Base-by-base conservation (phyloP, 2,797 vertebrate genomes). In the Enteromius mattozi region DNA sequence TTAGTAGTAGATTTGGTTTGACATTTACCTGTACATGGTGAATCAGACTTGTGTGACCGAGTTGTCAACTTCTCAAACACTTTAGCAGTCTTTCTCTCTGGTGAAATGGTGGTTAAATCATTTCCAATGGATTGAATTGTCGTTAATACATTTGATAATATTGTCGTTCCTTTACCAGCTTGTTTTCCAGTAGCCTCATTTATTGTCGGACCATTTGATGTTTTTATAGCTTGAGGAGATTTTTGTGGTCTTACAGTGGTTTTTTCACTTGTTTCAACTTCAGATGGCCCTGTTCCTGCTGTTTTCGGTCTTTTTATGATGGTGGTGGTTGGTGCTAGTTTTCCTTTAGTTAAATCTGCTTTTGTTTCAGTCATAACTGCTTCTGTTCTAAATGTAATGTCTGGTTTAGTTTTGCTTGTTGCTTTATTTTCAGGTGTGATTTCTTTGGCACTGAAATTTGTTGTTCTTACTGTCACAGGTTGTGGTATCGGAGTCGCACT, bases 231-330 rank as follows among this genome's bases (percentile, higher is more conserved):
- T 47, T 35, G 56, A 10, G 40, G 3, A 37, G 69, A 37, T 82
- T 27, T 14, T 37, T 51, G 27, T 65, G 56, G 19, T 51, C 19
- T 65, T n/a, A 6, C 42, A 17, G 70, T 75, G 30, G 2, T 75
- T 82, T 14, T 17, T 69, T 80, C 21, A 37, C 45, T 80, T 54
- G 27, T 35, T 68, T 79, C 61, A 17, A 47, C 78, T 66, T 35
- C 49, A 24, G 40, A 33, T 17, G 69, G 19, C 24, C 47, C 24
- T n/a, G 17, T 71, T 42, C 17, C 40, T 65, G 56, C 42, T 8
- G 59, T 30, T 65, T 47, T 47, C 33, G 27, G 16, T 21, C 16
- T 78, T 45, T 65, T 78, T 33, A 65, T 21, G 59, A 63, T 3
- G 65, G 61, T 0, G 65, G 61, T 79, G 78, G 17, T 66, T 49